Percentiles rank a stretch among this genome's conserved stretches.
These are phyloP conservation scores for Ostrea edulis DNA, from an alignment of 1,140 invertebrate genomes.

Conservation along the genomic window DNA sequence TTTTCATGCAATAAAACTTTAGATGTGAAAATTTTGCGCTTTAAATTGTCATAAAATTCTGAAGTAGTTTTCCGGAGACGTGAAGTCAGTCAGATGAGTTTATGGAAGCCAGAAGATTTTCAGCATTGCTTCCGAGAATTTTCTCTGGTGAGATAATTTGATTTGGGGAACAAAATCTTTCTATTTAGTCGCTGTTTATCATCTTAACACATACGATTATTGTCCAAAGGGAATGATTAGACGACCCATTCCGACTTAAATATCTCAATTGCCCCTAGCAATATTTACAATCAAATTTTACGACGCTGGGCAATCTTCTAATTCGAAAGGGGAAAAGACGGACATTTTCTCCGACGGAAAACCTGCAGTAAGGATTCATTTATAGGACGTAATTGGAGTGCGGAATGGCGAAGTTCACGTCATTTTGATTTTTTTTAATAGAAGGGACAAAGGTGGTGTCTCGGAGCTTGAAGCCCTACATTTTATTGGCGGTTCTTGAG, in stretches of 20 bases:
- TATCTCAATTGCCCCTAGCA: constrained; percentile 26
- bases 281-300: constrained; percentile 39
- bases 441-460: not conserved
- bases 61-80: not conserved
- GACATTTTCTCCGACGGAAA: constrained; percentile 19
- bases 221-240: constrained; percentile 25
- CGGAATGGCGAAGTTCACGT: not conserved
- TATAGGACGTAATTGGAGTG: constrained; percentile 19
- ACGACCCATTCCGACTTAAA: constrained; percentile 33
- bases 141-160: constrained; percentile 24
- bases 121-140: not conserved
- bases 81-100: not conserved
- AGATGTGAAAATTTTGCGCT: not conserved
- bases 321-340: constrained; percentile 34
- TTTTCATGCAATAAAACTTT: not conserved
- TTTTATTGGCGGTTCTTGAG: constrained; percentile 1
- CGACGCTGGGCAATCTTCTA: constrained; percentile 31
- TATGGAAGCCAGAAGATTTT: not conserved
- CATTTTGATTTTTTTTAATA: not conserved
- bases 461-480: not conserved
- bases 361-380: constrained; percentile 15
- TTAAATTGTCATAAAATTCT: not conserved
- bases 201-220: constrained; percentile 39
- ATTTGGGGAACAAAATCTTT: constrained; percentile 29
- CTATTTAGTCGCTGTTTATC: constrained; percentile 37